Evolutionary conservation across 2,797 vertebrate genomes (phyloP).

Genomic region (Diglossa cyanea): DNA sequence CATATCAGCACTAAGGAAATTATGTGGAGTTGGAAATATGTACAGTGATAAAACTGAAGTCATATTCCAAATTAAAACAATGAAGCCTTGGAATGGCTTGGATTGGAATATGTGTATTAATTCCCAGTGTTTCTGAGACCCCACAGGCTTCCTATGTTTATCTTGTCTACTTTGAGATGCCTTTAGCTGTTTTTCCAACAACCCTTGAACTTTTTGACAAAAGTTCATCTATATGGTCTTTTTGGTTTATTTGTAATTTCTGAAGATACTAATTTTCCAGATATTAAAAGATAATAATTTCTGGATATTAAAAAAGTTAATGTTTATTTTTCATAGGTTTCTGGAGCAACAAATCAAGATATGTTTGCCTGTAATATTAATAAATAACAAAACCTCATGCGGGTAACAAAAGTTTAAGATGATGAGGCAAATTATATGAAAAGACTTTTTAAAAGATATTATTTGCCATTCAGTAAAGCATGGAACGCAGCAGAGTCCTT

Average conservation of each 20-base stretch:
- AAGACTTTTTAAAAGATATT: neutral
- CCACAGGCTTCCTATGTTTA: neutral
- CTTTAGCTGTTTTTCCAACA: neutral
- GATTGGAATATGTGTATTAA: neutral
- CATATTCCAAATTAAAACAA: neutral
- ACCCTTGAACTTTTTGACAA: neutral
- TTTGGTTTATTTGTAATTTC: neutral
- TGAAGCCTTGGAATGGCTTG: neutral
- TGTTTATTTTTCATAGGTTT: neutral
- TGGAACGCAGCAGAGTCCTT: neutral
- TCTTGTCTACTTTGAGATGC: neutral
- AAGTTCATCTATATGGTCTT: neutral
- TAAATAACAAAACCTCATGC: neutral
- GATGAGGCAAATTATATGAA: neutral
- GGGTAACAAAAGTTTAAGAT: neutral
- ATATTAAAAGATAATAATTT: no score
- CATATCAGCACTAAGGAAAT: neutral
- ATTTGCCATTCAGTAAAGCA: neutral
- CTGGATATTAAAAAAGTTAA: neutral
- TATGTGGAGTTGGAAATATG: neutral
- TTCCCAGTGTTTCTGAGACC: neutral
- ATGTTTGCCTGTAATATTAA: neutral
- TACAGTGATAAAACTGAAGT: neutral
- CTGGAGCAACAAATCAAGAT: neutral
- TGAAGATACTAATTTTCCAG: neutral